Evolutionary conservation across 2,797 vertebrate genomes (phyloP), one percentile per base, ranked within the genome.

Genomic region (Peromyscus aztecus): DNA sequence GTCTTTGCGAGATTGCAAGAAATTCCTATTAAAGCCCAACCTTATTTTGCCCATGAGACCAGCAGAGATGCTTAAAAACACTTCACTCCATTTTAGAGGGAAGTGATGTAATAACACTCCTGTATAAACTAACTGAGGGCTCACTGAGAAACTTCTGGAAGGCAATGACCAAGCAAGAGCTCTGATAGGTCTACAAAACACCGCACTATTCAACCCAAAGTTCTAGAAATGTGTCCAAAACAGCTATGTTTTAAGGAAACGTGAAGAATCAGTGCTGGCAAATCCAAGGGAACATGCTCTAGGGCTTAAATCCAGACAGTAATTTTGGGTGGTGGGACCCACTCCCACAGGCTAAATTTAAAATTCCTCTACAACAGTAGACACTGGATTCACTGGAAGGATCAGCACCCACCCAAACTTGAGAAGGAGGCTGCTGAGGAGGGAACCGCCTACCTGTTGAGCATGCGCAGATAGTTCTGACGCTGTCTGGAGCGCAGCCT

Each of bases 401-500:
- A 11, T 13, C 23, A 31, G 63, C 24, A 3, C 40, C 1, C 14
- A 7, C 4, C 57, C 29, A 13, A 21, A 77, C 85, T 37, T 27
- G 63, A 24, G 14, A 6, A 29, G 17, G 9, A 14, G 27, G 6
- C 13, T 34, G 43, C 43, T 75, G 17, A 59, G 37, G 24, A 40
- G 85, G 21, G n/a, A 17, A 9, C 13, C 1, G 40, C 77, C 4
- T 63, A 99, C 99, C 99, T 98, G 82, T 29, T 94, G 6, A 98
- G n/a, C 98, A 99, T 98, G 16, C 98, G 97, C 13, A 98, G 71
- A 67, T 98, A 99, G 92, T 98, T 99, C 69, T 96, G 98, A 43
- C 99, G 97, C 97, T 99, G 99, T 21, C 99, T 98, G 0, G 99
- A 99, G 3, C 98, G 98, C 9, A 99, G 96, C 0, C 43, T 87